phyloP scores from a whole-genome alignment of 2,888 invertebrate species.

The Machimus rusticus region DNA sequence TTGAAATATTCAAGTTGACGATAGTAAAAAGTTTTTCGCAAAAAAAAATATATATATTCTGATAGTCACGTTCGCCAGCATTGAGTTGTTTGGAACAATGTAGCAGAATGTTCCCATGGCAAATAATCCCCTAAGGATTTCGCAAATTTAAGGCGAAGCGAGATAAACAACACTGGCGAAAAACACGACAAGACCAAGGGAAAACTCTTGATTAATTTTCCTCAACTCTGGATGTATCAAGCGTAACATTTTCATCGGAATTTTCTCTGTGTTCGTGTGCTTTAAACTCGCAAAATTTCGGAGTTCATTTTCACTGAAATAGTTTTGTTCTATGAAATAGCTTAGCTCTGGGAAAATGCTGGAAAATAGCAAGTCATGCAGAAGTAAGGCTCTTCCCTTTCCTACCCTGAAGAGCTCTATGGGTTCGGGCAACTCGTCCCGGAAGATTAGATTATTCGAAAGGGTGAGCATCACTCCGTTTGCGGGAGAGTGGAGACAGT shows the following conservation, averaged over 20 bases:
- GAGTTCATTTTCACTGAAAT: conserved; percentile 3
- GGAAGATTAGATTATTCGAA: neutral
- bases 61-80: conserved; percentile 13
- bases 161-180: neutral
- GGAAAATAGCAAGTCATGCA: neutral
- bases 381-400: neutral
- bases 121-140: conserved; percentile 6
- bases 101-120: neutral
- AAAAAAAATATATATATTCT: neutral
- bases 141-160: neutral
- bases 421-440: neutral
- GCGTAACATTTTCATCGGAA: neutral
- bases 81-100: neutral
- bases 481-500: neutral
- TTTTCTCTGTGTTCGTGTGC: neutral
- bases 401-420: neutral
- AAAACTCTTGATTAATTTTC: conserved; percentile 19
- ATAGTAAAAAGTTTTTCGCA: conserved; percentile 15
- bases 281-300: conserved; percentile 10
- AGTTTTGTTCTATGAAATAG: neutral
- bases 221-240: neutral
- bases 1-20: conserved; percentile 15
- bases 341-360: neutral
- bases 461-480: neutral
- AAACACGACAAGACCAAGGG: neutral